A percentile compares a stretch with the other conserved stretches of the same genome.
Evolutionary conservation across 2,797 vertebrate genomes (phyloP).

Genomic region (Schizopygopsis pylzovi): DNA sequence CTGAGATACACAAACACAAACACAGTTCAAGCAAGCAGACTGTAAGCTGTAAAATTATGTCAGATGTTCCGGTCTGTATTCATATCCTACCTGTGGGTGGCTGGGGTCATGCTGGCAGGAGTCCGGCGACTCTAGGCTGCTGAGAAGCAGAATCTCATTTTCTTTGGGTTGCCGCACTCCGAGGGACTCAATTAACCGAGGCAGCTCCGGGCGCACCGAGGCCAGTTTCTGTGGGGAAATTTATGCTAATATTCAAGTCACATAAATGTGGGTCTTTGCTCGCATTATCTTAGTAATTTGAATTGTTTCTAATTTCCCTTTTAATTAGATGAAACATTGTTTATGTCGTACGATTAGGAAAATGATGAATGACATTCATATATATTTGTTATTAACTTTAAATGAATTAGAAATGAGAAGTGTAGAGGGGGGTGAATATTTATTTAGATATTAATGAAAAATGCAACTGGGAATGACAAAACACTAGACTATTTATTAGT

Average conservation of each 20-base stretch:
- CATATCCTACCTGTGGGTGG: slow-evolving; percentile 83
- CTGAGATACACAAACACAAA: slow-evolving; percentile 63
- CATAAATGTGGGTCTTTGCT: slow-evolving; percentile 4
- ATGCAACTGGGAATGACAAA: background rate
- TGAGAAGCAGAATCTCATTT: slow-evolving; percentile 93
- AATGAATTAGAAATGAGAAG: slow-evolving; percentile 17
- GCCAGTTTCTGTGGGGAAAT: slow-evolving; percentile 85
- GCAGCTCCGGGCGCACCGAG: slow-evolving; percentile 88
- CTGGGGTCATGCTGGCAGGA: slow-evolving; percentile 78
- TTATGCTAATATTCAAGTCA: slow-evolving; percentile 15
- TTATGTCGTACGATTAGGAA: slow-evolving; percentile 11
- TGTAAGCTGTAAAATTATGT: slow-evolving; percentile 9
- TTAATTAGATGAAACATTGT: slow-evolving; percentile 37
- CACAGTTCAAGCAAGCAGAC: background rate
- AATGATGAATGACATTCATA: slow-evolving; percentile 29
- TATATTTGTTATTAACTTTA: slow-evolving; percentile 32
- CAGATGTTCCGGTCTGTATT: slow-evolving; percentile 18
- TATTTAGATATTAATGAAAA: slow-evolving; percentile 1
- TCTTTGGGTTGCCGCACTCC: slow-evolving; percentile 90
- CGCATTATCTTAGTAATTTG: slow-evolving; percentile 33
- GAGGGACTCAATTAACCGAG: slow-evolving; percentile 89
- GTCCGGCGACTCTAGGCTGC: slow-evolving; percentile 84
- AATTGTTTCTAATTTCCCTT: slow-evolving; percentile 21
- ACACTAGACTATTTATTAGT: slow-evolving; percentile 10
- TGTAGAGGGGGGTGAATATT: background rate